Base-by-base conservation (phyloP, 2,797 vertebrate species). In the Corythornis leucogaster region DNA sequence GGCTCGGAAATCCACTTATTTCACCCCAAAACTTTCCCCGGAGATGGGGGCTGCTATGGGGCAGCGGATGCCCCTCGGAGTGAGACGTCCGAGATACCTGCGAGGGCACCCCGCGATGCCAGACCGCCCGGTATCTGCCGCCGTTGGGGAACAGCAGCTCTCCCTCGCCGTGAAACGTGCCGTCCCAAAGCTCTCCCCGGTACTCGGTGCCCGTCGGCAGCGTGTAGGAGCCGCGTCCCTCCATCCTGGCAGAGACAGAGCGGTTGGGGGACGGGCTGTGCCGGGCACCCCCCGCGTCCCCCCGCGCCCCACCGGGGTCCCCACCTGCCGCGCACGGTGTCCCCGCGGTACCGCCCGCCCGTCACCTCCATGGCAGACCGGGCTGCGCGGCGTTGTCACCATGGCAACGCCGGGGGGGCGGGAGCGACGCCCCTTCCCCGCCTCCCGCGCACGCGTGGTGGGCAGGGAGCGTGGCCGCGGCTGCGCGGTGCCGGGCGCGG, bases 161-260 rank as follows among this genome's bases (percentile, higher is more conserved):
- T 87, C 99, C 99, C 85, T 97, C 91, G n/a, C 99, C 99, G n/a
- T 99, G 98, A 70, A 99, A 99, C 98, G 98, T 97, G 59, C 99
- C 99, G 15, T 99, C 98, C 96, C 98, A 98, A 97, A 98, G 98
- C 50, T 97, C 89, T 19, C 99, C 99, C 12, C 98, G 96, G 85
- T 99, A 99, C 93, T 94, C 98, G 8, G 98, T 98, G 43, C 97
- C 97, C 2, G 98, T 98, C 11, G 98, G 98, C 80, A 99, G 98
- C 24, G 91, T 97, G 94, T 99, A 99, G 57, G 94, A 95, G 6
- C 98, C 99, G 15, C 69, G 35, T 20, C 99, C 99, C 75, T 99
- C 98, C 98, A 99, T 98, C 96, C 99, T 99, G 94, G 20, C 62
- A 87, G 17, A 73, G 31, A 35, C 70, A 58, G 5, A 12, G 70